Evolutionary conservation across 1,140 invertebrate genomes (phyloP).

Genomic region (Drosophila nasuta): DNA sequence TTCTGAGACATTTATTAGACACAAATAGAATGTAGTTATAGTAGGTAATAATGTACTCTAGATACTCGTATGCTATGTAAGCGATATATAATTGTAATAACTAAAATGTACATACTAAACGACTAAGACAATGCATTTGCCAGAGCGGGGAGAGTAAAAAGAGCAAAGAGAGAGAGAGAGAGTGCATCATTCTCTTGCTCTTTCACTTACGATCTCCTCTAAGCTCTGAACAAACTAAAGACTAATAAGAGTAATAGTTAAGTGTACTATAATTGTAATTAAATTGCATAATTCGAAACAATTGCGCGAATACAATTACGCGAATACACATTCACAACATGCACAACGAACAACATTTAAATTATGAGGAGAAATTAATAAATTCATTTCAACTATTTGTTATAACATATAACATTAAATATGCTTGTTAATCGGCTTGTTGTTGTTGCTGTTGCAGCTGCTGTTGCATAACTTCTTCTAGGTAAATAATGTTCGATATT

Average conservation of each 20-base stretch:
- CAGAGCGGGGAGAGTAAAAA: slow-evolving; percentile 3
- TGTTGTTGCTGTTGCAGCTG: slow-evolving; percentile 39
- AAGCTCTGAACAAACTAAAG: slow-evolving; percentile 72
- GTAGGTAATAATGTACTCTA: slow-evolving; percentile 59
- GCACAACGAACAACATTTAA: slow-evolving; percentile 73
- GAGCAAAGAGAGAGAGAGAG: background rate
- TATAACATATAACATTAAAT: slow-evolving; percentile 41
- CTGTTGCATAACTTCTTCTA: slow-evolving; percentile 67
- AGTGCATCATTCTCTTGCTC: background rate
- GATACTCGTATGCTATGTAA: slow-evolving; percentile 70
- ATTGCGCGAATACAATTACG: slow-evolving; percentile 27
- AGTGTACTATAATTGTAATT: slow-evolving; percentile 44
- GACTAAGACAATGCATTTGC: slow-evolving; percentile 78
- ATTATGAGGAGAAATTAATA: slow-evolving; percentile 80
- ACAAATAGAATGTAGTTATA: slow-evolving; percentile 75
- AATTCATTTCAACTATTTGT: slow-evolving; percentile 76
- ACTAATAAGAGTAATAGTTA: slow-evolving; percentile 63
- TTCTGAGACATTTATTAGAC: slow-evolving; percentile 83
- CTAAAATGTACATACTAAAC: slow-evolving; percentile 81
- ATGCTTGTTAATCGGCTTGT: slow-evolving; percentile 41
- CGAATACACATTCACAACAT: slow-evolving; percentile 46
- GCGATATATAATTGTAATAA: slow-evolving; percentile 70
- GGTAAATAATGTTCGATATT: slow-evolving; percentile 57
- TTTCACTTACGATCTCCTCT: background rate
- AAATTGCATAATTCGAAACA: slow-evolving; percentile 56